Evolutionary conservation across 2,113 vertebrate genomes (phyloP).

Genomic region (Microcebus tavaratra): DNA sequence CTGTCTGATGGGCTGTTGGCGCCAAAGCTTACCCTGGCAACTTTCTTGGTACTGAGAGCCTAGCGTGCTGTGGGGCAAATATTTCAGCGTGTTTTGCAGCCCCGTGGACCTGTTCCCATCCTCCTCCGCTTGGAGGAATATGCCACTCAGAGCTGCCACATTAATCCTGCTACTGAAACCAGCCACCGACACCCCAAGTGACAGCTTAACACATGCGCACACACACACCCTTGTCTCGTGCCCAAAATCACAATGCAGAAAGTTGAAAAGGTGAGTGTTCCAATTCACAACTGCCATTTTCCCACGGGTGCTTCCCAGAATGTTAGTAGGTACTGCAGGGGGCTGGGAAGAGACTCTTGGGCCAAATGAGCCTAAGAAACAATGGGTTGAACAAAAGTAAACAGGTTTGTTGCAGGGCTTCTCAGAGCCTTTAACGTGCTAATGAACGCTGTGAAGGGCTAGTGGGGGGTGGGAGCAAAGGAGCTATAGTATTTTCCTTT

Average conservation of each 20-base stretch:
- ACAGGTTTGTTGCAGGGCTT: not conserved
- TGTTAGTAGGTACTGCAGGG: not conserved
- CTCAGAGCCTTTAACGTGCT: not conserved
- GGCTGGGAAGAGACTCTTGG: not conserved
- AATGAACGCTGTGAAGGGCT: not conserved
- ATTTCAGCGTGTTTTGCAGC: not conserved
- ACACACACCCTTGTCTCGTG: not conserved
- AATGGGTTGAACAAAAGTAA: not conserved
- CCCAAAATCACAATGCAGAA: not conserved
- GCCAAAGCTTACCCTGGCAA: constrained; percentile 49
- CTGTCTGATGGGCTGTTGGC: not conserved
- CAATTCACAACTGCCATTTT: not conserved
- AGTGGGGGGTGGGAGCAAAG: not conserved
- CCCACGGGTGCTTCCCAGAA: not conserved
- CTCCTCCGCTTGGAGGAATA: not conserved
- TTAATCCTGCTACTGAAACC: not conserved
- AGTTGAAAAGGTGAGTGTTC: not conserved
- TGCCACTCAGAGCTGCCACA: not conserved
- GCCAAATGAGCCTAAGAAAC: not conserved
- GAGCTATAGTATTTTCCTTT: not conserved
- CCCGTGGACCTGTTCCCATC: not conserved
- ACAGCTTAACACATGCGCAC: not conserved
- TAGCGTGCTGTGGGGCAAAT: not conserved
- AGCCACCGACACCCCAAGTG: not conserved
- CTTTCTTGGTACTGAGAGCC: not conserved